Conservation (phyloP, 1,140 invertebrate species). For the Meteorus sp. region DNA sequence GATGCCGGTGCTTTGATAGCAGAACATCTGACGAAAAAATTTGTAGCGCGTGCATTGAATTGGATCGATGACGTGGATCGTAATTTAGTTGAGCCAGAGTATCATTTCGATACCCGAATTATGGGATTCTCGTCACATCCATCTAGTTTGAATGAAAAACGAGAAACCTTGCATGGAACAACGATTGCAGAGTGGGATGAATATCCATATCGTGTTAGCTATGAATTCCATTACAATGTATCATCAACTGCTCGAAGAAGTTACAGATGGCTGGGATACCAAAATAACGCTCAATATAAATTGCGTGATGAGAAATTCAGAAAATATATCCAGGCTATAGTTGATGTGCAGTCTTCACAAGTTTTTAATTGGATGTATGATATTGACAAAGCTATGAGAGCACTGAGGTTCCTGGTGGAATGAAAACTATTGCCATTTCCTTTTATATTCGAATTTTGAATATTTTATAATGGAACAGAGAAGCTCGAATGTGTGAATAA, state of each 20-base stretch:
- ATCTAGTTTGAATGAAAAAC: neutral
- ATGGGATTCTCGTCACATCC: neutral
- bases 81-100: neutral
- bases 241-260: neutral
- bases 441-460: neutral
- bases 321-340: neutral
- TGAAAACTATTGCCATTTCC: neutral
- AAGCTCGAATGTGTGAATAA: neutral
- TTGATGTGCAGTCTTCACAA: neutral
- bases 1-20: neutral
- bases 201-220: neutral
- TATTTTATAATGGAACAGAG: neutral
- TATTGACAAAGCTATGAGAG: neutral
- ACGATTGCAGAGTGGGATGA: neutral
- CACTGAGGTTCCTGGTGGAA: neutral
- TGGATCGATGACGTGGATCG: neutral
- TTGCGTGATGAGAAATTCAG: neutral
- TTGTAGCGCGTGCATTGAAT: neutral
- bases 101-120: neutral
- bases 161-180: neutral
- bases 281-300: neutral
- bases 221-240: neutral
- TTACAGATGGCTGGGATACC: neutral
- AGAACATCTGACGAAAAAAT: neutral
- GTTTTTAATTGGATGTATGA: neutral